A percentile compares a stretch with the other conserved stretches of the same genome.
Evolutionary conservation across 2,113 vertebrate genomes (phyloP).

Genomic region (Gambusia holbrooki): DNA sequence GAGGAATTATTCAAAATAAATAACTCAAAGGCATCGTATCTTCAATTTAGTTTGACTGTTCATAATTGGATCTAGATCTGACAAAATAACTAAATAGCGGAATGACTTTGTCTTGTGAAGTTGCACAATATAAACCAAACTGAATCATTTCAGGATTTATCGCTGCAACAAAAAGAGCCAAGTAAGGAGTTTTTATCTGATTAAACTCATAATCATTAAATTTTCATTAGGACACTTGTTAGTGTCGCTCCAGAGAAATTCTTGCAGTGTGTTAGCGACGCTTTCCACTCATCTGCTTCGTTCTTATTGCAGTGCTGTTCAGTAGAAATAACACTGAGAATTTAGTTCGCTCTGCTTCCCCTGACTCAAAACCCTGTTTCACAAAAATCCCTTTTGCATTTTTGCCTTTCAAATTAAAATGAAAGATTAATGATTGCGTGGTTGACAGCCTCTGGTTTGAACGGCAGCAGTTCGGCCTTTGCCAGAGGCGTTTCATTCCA

Average conservation of each 20-base stretch:
- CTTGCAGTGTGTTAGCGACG: conserved; percentile 2
- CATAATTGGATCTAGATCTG: neutral
- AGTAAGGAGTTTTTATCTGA: neutral
- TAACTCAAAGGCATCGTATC: neutral
- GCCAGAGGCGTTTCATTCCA: conserved; percentile 39
- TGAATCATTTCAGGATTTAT: neutral
- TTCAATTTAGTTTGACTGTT: neutral
- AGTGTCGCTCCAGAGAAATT: neutral
- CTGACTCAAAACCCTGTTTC: neutral
- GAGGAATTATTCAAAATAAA: neutral
- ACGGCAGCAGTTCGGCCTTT: neutral
- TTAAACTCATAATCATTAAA: neutral
- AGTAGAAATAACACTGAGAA: neutral
- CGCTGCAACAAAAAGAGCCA: neutral
- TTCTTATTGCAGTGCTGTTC: conserved; percentile 4
- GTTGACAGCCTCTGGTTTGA: conserved; percentile 3
- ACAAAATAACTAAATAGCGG: neutral
- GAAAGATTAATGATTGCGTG: conserved; percentile 7
- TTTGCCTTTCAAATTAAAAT: conserved; percentile 4
- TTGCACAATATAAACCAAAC: neutral
- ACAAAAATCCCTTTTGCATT: neutral
- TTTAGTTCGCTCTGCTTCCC: neutral
- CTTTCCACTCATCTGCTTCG: neutral
- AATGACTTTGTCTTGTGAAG: neutral
- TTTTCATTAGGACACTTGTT: neutral